phyloP scores from a whole-genome alignment of 1,140 invertebrate genomes.

The Cheumatopsyche charites region DNA sequence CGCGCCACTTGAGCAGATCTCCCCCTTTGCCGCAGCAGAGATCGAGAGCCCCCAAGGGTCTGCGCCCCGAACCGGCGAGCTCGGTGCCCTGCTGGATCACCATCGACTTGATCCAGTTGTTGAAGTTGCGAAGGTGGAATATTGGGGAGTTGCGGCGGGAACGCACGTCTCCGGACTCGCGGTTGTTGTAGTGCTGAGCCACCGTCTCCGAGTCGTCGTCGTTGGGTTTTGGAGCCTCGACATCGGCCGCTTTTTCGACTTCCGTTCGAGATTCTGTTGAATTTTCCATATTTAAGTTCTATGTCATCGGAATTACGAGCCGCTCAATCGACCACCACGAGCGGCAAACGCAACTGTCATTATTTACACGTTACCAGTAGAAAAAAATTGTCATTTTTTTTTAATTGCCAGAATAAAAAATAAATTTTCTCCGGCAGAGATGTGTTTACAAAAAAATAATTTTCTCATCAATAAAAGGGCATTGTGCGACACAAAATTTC shows the following conservation, averaged over 20 bases:
- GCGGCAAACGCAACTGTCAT: too few species aligned
- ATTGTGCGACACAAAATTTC: too few species aligned
- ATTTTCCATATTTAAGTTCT: too few species aligned
- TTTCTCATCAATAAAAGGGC: too few species aligned
- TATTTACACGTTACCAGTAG: too few species aligned
- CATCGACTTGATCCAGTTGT: constrained; percentile 98
- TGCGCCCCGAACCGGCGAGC: constrained; percentile 61
- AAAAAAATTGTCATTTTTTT: too few species aligned
- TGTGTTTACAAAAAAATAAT: too few species aligned
- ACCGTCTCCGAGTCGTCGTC: constrained; percentile 67
- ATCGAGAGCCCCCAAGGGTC: constrained; percentile 68
- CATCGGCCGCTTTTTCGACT: not conserved
- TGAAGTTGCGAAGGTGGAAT: constrained; percentile 93
- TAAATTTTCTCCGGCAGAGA: too few species aligned
- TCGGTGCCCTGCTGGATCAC: constrained; percentile 78
- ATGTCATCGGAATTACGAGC: too few species aligned
- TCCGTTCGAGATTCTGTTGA: not conserved
- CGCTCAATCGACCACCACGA: too few species aligned
- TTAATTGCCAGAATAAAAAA: too few species aligned
- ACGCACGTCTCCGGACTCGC: constrained; percentile 80
- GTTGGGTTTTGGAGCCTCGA: not conserved
- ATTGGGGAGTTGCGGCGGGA: constrained; percentile 87
- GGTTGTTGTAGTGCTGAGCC: constrained; percentile 84
- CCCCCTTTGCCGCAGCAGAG: constrained; percentile 96
- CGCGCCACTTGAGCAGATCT: constrained; percentile 94